Conservation (phyloP, 2,113 vertebrate genomes). For the Serilophus lunatus region DNA sequence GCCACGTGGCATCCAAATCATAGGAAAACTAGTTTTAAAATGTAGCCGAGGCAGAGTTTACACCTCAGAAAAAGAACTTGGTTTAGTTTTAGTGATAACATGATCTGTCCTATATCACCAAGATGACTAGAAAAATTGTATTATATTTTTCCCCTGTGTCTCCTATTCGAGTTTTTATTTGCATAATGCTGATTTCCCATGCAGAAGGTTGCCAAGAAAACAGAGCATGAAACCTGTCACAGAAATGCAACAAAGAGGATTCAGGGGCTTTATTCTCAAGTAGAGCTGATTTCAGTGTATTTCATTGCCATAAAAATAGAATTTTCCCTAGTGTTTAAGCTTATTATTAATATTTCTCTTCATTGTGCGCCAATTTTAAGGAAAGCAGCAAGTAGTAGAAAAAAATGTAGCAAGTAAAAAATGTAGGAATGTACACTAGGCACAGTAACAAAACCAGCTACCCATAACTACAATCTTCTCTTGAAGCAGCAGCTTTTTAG, state of each 20-base stretch:
- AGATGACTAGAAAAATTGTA: background rate
- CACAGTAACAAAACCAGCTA: background rate
- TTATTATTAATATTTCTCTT: background rate
- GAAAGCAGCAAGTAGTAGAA: background rate
- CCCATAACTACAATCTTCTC: background rate
- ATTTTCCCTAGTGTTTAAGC: background rate
- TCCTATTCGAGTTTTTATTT: conserved; percentile 7
- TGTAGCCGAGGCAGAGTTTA: background rate
- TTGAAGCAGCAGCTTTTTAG: background rate
- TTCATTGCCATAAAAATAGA: background rate
- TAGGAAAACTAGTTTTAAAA: background rate
- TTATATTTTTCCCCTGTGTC: background rate
- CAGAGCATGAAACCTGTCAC: background rate
- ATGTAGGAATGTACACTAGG: background rate
- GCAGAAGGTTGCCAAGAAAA: conserved; percentile 7
- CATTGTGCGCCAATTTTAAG: background rate
- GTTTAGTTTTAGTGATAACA: background rate
- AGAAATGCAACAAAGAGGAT: background rate
- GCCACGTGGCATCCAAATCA: background rate
- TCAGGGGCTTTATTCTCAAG: background rate
- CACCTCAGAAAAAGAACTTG: background rate
- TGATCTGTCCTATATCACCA: background rate
- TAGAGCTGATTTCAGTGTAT: background rate
- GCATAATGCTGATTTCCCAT: background rate
- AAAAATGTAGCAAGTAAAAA: background rate